A percentile compares a stretch with the other conserved stretches of the same genome.
These are phyloP conservation scores for Drosophila differens DNA, from an alignment of 2,888 invertebrate genomes.

Conservation along the genomic window DNA sequence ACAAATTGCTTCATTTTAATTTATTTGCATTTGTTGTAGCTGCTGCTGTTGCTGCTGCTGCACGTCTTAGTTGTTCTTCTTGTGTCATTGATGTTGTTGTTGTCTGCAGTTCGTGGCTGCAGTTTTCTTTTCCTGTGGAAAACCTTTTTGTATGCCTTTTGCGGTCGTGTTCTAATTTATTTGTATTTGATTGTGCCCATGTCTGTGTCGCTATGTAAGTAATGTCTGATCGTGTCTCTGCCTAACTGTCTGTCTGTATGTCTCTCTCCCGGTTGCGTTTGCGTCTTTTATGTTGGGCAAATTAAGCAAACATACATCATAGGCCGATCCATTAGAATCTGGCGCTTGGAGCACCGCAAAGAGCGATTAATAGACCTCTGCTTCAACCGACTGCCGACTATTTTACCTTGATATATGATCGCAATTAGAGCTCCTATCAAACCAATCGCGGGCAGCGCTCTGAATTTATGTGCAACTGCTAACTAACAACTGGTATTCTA, in stretches of 20 bases:
- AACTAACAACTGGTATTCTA: constrained; percentile 57
- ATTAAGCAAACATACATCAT: constrained; percentile 75
- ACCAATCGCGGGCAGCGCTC: constrained; percentile 49
- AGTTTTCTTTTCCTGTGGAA: constrained; percentile 50
- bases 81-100: constrained; percentile 26
- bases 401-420: constrained; percentile 66
- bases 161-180: constrained; percentile 81
- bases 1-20: constrained; percentile 81
- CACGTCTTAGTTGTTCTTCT: constrained; percentile 21
- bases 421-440: constrained; percentile 75
- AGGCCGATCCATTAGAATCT: constrained; percentile 68
- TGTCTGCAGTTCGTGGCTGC: constrained; percentile 62
- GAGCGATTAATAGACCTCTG: constrained; percentile 40
- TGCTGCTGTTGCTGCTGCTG: constrained; percentile 19
- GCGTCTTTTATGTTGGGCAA: constrained; percentile 35
- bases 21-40: constrained; percentile 77
- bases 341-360: constrained; percentile 36
- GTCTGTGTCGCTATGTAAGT: constrained; percentile 51
- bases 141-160: constrained; percentile 55
- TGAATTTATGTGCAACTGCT: constrained; percentile 55
- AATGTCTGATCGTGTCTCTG: constrained; percentile 62
- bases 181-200: constrained; percentile 79
- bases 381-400: constrained; percentile 45
- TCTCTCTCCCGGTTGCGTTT: not conserved
- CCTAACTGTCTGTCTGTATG: constrained; percentile 3